These are phyloP conservation scores for Phalacrocorax carbo DNA, from an alignment of 2,113 vertebrate species.

Conservation along the genomic window DNA sequence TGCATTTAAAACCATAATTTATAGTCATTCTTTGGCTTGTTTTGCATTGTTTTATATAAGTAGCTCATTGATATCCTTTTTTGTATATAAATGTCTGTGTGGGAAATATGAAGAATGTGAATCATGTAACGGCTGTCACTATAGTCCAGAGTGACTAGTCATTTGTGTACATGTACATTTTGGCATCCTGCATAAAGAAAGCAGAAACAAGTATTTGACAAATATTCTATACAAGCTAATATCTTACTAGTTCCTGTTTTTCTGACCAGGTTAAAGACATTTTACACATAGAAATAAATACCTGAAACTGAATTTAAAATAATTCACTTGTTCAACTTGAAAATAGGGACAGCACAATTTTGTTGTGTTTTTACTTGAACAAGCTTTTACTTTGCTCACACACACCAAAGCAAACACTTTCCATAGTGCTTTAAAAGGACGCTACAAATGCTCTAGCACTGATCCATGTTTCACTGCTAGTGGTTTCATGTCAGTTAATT, in stretches of 20 bases:
- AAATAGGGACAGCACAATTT: not conserved
- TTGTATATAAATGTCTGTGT: not conserved
- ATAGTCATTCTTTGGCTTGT: not conserved
- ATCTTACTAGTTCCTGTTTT: not conserved
- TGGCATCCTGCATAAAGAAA: not conserved
- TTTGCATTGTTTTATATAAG: not conserved
- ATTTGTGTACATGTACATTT: not conserved
- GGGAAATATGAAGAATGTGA: not conserved
- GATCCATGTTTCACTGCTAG: not conserved
- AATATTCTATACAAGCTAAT: not conserved
- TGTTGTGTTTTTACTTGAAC: not conserved
- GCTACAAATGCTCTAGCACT: not conserved
- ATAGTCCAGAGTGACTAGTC: not conserved
- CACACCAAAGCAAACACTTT: not conserved
- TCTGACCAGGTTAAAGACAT: not conserved
- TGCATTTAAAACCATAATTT: not conserved
- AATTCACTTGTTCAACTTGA: not conserved
- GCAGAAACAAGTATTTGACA: not conserved
- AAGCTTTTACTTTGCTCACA: not conserved
- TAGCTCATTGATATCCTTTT: not conserved
- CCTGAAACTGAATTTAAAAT: not conserved
- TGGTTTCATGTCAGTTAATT: not conserved
- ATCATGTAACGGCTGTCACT: not conserved
- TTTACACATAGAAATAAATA: not conserved
- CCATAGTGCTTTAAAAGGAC: not conserved